These are phyloP conservation scores for Marmota monax DNA, from an alignment of 2,113 vertebrate species.

Conservation along the genomic window DNA sequence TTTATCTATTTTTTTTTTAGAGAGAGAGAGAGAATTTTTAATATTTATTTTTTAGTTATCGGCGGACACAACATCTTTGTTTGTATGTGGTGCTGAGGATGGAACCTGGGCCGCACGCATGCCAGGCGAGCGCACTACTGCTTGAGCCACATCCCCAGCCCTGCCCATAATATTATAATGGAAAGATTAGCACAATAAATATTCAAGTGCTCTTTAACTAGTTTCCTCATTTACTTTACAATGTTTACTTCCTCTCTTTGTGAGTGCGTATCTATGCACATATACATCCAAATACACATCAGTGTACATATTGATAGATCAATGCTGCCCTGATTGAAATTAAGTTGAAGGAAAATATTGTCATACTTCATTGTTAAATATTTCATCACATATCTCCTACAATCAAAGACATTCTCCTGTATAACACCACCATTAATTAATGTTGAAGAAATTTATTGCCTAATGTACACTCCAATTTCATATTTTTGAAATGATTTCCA, in stretches of 20 bases:
- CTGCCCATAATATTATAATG: not conserved
- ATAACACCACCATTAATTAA: not conserved
- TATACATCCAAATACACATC: not conserved
- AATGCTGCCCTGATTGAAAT: not conserved
- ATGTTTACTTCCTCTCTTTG: not conserved
- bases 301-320: not conserved
- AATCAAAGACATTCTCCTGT: not conserved
- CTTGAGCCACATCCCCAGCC: too few species aligned
- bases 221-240: not conserved
- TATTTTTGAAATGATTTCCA: not conserved
- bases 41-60: too few species aligned
- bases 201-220: not conserved
- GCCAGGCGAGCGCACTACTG: too few species aligned
- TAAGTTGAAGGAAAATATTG: not conserved
- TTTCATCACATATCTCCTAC: not conserved
- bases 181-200: not conserved
- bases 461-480: not conserved
- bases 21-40: too few species aligned
- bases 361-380: not conserved
- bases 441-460: not conserved
- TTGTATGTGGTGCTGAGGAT: too few species aligned
- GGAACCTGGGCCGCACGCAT: too few species aligned
- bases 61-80: too few species aligned
- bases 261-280: not conserved
- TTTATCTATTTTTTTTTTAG: too few species aligned